Base-by-base conservation (phyloP, 2,113 vertebrate genomes). In the Agelaius tricolor region DNA sequence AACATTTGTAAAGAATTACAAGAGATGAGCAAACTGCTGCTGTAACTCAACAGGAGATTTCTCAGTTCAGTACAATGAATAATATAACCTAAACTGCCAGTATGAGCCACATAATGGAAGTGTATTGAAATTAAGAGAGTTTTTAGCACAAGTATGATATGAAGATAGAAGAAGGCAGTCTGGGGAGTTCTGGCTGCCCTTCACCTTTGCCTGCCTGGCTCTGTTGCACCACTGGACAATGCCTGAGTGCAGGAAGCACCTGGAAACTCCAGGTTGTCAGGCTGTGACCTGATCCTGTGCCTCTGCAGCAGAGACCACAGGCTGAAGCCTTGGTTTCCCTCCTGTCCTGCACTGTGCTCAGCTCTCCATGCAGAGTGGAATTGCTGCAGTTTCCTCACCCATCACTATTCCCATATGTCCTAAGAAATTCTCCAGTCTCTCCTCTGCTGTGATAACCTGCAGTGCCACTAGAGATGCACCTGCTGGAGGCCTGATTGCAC, bases 271-370 rank as follows among this genome's bases (percentile, higher is more conserved):
- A 68, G 35, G 39, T 0, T 30, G 47, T 21, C 39, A 16, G 28
- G 52, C 26, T 58, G 58, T 68, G 84, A 13, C 33, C 35, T 41
- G 49, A 37, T 30, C 62, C 19, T 1, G 4, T 1, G 20, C 27
- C 75, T 69, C 79, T 61, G 74, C 44, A 27, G 43, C 43, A 63
- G 6, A 16, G 11, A 67, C 28, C 3, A 1, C 13, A n/a, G 46
- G 58, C 28, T 58, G 11, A 21, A 68, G 44, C 51, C 11, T 5
- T 9, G 21, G 2, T 37, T 72, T 24, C 8, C 54, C 30, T 78
- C 27, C 47, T 0, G 0, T 8, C 54, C 51, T 35, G 44, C 0
- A 0, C 71, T 2, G 6, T 14, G 9, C 54, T 16, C 63, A n/a
- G 68, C 33, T 44, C 35, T 11, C 51, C 1, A 0, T 0, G 13